These are phyloP conservation scores for Wasmannia auropunctata DNA, from an alignment of 1,140 invertebrate genomes.

Conservation along the genomic window DNA sequence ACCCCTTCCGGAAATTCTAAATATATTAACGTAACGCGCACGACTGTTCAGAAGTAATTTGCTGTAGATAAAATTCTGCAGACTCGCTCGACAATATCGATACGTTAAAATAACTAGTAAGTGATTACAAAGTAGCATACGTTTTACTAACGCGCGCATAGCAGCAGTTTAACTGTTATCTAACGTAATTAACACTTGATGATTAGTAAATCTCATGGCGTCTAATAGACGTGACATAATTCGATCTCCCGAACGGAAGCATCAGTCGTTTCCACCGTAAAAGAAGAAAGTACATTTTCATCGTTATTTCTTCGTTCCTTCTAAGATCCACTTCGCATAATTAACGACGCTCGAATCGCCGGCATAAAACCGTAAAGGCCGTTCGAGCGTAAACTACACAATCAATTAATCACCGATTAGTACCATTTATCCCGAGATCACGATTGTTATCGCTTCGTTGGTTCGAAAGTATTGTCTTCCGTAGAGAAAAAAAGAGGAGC, in stretches of 20 bases:
- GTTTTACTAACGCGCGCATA: background rate
- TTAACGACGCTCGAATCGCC: constrained; percentile 50
- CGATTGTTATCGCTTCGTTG: constrained; percentile 60
- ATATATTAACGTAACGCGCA: background rate
- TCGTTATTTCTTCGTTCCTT: constrained; percentile 1
- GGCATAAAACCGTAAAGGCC: constrained; percentile 39
- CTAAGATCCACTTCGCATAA: constrained; percentile 49
- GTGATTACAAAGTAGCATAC: background rate
- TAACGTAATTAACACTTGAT: constrained; percentile 1
- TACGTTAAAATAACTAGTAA: background rate
- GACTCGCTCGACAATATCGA: background rate
- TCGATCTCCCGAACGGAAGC: background rate
- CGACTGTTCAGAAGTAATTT: constrained; percentile 32
- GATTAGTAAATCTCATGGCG: background rate
- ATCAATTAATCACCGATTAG: constrained; percentile 61
- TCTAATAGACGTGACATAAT: background rate
- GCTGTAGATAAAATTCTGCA: constrained; percentile 42
- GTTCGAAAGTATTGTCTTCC: constrained; percentile 58
- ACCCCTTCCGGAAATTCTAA: constrained; percentile 39
- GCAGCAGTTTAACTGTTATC: background rate
- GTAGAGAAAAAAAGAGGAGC: constrained; percentile 23
- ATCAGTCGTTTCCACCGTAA: background rate
- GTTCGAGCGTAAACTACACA: constrained; percentile 56
- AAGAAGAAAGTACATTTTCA: constrained; percentile 22
- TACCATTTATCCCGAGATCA: constrained; percentile 59